phyloP scores from a whole-genome alignment of 53 echinoderm and acorn worm species.

The Astropecten irregularis region DNA sequence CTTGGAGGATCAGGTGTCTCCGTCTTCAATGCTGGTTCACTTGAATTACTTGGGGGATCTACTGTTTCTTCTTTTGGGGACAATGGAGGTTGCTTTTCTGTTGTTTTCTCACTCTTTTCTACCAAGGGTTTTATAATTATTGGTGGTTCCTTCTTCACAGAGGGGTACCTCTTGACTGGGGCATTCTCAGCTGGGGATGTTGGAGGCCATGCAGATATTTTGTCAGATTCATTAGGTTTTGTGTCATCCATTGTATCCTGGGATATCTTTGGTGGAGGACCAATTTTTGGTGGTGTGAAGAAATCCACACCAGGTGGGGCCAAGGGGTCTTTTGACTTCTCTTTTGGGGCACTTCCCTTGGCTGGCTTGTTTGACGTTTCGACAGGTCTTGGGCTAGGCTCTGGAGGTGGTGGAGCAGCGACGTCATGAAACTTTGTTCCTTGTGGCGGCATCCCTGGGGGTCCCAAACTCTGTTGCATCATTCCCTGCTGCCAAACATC shows the following conservation, averaged over 20 bases:
- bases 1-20: neutral
- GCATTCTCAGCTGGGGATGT: neutral
- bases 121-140: conserved; percentile 19
- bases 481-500: neutral
- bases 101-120: neutral
- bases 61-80: neutral
- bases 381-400: neutral
- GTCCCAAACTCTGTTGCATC: neutral
- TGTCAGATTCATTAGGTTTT: conserved; percentile 7
- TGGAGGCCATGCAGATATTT: conserved; percentile 47
- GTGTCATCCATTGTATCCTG: neutral
- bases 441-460: neutral
- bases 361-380: neutral
- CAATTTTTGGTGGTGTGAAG: conserved; percentile 41
- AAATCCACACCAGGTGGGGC: conserved; percentile 50
- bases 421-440: neutral
- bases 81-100: neutral
- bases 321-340: neutral
- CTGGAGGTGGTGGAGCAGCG: neutral
- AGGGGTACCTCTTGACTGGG: conserved; percentile 16
- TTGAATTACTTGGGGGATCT: neutral
- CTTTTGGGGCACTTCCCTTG: neutral
- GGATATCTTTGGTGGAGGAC: conserved; percentile 40
- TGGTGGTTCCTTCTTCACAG: conserved; percentile 42
- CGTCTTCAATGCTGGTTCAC: neutral